A percentile compares a stretch with the other conserved stretches of the same genome.
Evolutionary conservation across 64 coral and sea anemone species (phyloP).

Genomic region (Pachyseris speciosa): DNA sequence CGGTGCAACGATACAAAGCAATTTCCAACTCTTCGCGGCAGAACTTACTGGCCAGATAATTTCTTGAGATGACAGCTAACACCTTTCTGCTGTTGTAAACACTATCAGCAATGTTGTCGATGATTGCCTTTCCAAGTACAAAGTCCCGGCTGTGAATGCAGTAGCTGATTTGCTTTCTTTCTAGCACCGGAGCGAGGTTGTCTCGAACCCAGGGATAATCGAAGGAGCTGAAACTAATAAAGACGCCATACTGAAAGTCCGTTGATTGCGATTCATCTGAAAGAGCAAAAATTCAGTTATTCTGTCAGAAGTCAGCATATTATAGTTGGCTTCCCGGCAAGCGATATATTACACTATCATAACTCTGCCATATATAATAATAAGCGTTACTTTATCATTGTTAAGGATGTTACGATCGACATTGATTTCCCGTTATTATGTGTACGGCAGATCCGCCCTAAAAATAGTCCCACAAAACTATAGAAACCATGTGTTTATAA

Average conservation of each 20-base stretch:
- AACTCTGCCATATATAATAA: too few relatives aligned
- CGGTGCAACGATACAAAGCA: constrained; percentile 43
- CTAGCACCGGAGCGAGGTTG: constrained; percentile 53
- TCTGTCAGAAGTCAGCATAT: too few relatives aligned
- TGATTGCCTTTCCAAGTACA: constrained; percentile 49
- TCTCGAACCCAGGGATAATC: constrained; percentile 51
- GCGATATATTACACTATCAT: too few relatives aligned
- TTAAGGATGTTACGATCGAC: too few relatives aligned
- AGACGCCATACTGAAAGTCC: constrained; percentile 41
- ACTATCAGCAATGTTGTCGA: constrained; percentile 68
- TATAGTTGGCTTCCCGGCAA: too few relatives aligned
- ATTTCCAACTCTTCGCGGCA: constrained; percentile 59
- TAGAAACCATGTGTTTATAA: too few relatives aligned
- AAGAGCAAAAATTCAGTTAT: not conserved
- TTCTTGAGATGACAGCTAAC: constrained; percentile 52
- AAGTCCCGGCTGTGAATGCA: constrained; percentile 56
- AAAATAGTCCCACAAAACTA: too few relatives aligned
- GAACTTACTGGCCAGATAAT: constrained; percentile 39
- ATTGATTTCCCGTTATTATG: too few relatives aligned
- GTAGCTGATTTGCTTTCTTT: constrained; percentile 49
- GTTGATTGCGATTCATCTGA: not conserved
- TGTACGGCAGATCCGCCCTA: too few relatives aligned
- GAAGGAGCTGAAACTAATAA: constrained; percentile 43
- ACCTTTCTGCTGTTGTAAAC: constrained; percentile 65
- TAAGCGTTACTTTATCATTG: too few relatives aligned